Evolutionary conservation across 2,888 invertebrate species (phyloP), one percentile per base, ranked within the genome.

Genomic region (Xylocampa areola): DNA sequence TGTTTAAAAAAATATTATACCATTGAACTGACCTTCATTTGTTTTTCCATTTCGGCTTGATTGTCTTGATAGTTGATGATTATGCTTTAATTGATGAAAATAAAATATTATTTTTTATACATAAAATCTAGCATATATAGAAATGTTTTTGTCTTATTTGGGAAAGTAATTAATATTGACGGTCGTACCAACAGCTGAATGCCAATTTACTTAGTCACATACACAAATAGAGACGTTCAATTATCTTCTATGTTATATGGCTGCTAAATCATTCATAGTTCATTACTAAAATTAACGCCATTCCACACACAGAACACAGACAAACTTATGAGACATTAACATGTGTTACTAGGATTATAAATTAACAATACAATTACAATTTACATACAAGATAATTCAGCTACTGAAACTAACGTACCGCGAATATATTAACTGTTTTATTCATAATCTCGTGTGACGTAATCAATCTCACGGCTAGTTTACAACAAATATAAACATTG

Each of bases 341-440:
- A 77, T 77, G 60, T 78, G 75, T 73, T 73, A 67, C 68, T 65
- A 51, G 64, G 69, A 73, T 76, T 72, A 79, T 79, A 78, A 78
- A 81, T 81, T 81, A 73, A 68, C 68, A 68, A 69, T 71, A 76
- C 76, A 79, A 78, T 79, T 77, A 71, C 71, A 78, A 79, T 82
- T 79, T 69, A 71, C 68, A 68, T 70, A 61, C 62, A 61, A 50
- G 45, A 64, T 72, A 71, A 77, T 70, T 72, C 36, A 36, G 47
- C 52, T 39, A 68, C 52, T 40, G 54, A 64, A 62, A 68, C 68
- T 57, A 67, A 60, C 52, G 30, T 60, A 41, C 53, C 55, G 52
- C 39, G 52, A 47, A 55, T 47, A 51, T 40, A 68, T 53, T 67
- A 62, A 64, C 45, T 41, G 40, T 50, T 32, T 58, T 43, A 63